phyloP scores from a whole-genome alignment of 2,888 invertebrate species.

The Rotaria magnacalcarata region DNA sequence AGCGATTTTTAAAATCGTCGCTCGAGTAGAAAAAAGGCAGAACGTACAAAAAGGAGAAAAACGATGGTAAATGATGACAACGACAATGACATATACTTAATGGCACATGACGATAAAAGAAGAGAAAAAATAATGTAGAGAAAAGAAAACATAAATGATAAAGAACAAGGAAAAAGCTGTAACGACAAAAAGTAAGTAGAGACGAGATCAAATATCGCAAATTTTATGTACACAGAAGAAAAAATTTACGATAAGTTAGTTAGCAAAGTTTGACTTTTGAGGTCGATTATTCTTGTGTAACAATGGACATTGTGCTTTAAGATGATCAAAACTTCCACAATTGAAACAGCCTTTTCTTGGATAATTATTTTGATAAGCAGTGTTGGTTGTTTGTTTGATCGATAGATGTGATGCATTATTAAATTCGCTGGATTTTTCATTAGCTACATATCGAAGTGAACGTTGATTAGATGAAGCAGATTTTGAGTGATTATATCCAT shows the following conservation, averaged over 20 bases:
- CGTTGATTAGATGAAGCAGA: background rate
- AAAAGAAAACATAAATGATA: background rate
- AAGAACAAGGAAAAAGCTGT: background rate
- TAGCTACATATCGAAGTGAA: background rate
- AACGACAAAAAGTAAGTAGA: background rate
- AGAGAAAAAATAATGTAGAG: background rate
- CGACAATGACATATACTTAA: background rate
- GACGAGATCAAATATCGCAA: slow-evolving; percentile 11
- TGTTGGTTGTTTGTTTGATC: background rate
- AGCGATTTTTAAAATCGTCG: background rate
- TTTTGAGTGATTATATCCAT: background rate
- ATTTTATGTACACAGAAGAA: background rate
- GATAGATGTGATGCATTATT: background rate
- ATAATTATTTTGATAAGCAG: background rate
- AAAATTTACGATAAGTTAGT: background rate
- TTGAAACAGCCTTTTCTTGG: background rate
- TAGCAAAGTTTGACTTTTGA: background rate
- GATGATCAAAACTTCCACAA: background rate
- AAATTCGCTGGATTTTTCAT: background rate
- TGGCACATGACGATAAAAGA: background rate
- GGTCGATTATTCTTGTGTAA: background rate
- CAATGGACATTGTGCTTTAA: background rate
- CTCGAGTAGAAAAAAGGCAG: background rate
- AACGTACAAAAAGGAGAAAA: background rate
- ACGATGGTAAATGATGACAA: background rate